These are phyloP conservation scores for Acridotheres tristis DNA, from an alignment of 2,797 vertebrate genomes.

Conservation along the genomic window DNA sequence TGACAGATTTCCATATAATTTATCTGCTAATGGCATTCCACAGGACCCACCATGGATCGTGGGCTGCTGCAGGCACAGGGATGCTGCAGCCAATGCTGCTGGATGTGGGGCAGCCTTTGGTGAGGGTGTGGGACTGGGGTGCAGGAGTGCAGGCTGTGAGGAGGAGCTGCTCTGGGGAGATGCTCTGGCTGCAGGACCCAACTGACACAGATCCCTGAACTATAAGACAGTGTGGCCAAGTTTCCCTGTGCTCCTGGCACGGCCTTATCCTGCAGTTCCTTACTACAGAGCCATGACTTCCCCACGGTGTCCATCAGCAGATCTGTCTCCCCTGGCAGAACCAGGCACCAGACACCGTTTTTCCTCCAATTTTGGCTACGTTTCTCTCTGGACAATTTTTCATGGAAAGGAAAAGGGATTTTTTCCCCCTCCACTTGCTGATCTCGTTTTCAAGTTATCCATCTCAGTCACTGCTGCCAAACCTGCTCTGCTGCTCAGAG, in stretches of 20 bases:
- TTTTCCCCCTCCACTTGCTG: background rate
- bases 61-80: background rate
- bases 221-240: rapidly evolving
- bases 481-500: background rate
- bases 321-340: background rate
- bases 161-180: background rate
- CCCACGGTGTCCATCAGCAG: background rate
- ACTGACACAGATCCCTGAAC: background rate
- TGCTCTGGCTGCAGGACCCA: background rate
- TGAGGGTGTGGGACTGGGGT: background rate
- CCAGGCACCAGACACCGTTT: background rate
- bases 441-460: background rate
- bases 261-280: background rate
- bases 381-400: background rate
- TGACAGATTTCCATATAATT: background rate
- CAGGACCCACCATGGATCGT: rapidly evolving
- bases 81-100: background rate
- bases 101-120: background rate
- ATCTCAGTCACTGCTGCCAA: background rate
- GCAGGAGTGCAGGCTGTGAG: background rate
- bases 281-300: background rate
- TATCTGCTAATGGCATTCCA: background rate
- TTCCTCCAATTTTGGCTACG: background rate
- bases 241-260: background rate
- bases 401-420: background rate